Conservation (phyloP, 2,113 vertebrate species). For the Pangasianodon gigas region DNA sequence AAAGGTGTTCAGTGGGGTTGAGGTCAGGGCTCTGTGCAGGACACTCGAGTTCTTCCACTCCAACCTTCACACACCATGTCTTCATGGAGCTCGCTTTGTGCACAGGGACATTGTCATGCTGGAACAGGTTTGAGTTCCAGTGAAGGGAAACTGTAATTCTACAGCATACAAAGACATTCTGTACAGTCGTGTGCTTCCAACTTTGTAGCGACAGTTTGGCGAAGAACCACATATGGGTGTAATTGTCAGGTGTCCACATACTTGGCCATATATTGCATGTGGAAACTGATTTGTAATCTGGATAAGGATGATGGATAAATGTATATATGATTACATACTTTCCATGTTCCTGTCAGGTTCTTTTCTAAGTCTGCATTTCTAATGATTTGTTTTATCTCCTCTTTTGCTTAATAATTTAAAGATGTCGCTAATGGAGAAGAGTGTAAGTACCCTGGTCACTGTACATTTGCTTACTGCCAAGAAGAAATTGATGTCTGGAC, state of each 20-base stretch:
- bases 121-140: too few species aligned
- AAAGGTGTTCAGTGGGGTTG: too few species aligned
- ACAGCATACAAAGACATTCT: neutral
- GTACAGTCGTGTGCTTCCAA: neutral
- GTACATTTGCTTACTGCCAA: slow-evolving; percentile 95
- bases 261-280: neutral
- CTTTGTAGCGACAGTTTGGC: neutral
- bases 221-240: neutral
- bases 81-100: neutral
- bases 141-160: too few species aligned
- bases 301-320: neutral
- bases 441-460: slow-evolving; percentile 90
- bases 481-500: slow-evolving; percentile 99
- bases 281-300: neutral
- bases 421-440: slow-evolving; percentile 91
- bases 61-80: neutral
- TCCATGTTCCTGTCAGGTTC: neutral
- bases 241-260: neutral
- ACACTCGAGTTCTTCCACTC: neutral
- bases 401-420: slow-evolving; percentile 44
- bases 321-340: neutral
- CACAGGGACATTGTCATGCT: too few species aligned
- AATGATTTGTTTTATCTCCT: neutral
- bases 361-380: neutral
- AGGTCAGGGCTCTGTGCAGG: too few species aligned